Evolutionary conservation across 53 echinoderm and acorn worm genomes (phyloP).

Genomic region (Paracentrotus lividus): DNA sequence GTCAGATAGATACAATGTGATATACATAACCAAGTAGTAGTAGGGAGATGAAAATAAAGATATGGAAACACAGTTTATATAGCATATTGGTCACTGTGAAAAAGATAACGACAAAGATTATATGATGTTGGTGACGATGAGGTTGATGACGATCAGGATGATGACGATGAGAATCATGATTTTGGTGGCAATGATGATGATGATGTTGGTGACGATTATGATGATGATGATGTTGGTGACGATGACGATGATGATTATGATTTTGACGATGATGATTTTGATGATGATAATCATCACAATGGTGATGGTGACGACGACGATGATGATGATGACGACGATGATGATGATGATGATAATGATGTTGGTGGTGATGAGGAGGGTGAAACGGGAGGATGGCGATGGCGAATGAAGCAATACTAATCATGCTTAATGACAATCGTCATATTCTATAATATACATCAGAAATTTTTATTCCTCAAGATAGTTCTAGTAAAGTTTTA

Average conservation of each 20-base stretch:
- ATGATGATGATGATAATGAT: background rate
- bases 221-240: too few species aligned
- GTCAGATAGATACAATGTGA: background rate
- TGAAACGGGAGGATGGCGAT: too few species aligned
- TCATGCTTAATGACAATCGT: too few species aligned
- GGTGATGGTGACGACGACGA: background rate
- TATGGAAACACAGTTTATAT: too few species aligned
- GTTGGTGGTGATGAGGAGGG: background rate
- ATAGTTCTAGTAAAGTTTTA: too few species aligned
- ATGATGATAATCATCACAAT: background rate
- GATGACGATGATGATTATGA: too few species aligned
- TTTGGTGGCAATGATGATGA: background rate
- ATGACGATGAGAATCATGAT: background rate
- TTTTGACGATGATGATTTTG: background rate
- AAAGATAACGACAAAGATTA: background rate
- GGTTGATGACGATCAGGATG: background rate
- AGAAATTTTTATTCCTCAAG: too few species aligned
- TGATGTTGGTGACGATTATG: background rate
- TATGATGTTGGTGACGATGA: background rate
- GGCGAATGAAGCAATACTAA: too few species aligned
- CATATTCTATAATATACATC: too few species aligned
- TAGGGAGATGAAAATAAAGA: background rate
- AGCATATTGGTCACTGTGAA: too few species aligned
- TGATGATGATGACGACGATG: background rate
- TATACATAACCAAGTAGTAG: background rate